Evolutionary conservation across 2,888 invertebrate species (phyloP), one percentile per base, ranked within the genome.

Genomic region (Lasioglossum zephyrum): DNA sequence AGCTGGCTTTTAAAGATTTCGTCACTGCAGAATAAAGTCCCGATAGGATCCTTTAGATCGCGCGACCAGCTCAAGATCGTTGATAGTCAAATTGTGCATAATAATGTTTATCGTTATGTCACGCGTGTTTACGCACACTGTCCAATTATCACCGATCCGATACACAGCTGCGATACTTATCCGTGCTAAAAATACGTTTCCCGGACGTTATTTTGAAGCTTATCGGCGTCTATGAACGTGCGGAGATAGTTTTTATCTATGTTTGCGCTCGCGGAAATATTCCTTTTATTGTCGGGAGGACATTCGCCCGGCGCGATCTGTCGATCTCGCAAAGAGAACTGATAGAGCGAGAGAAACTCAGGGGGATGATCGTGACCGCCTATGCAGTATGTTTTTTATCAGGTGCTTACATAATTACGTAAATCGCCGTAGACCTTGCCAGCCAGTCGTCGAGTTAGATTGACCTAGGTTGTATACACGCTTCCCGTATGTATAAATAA

Each of bases 381-480:
- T 26, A 16, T 63, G 63, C 26, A 31, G 5, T 63, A 36, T 26
- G 4, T 18, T 79, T 76, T 88, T 88, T 83, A 86, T 88, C 87
- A 81, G 77, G 79, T 85, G 88, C 78, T 91, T 82, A 84, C 85
- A 82, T 84, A 91, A 87, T 86, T 85, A 85, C 82, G 81, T 88
- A 84, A 89, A 91, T 90, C 88, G 81, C 82, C 53, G 75, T 80
- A 69, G 87, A 79, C 91, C 88, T 88, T 89, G 82, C 53, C 70
- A 31, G 69, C 57, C 79, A 72, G 76, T 81, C 84, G 75, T 39
- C 81, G 87, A 87, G 89, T 89, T 88, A 87, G 84, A 91, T 89
- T 91, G 92, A 91, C 92, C 91, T 91, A 91, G 88, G 88, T 79
- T 78, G 39, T 77, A 69, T n/a, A 53, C 70, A 36, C 36, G 57